phyloP scores from a whole-genome alignment of 2,888 invertebrate genomes.

The Cecidostiba fungosa region DNA sequence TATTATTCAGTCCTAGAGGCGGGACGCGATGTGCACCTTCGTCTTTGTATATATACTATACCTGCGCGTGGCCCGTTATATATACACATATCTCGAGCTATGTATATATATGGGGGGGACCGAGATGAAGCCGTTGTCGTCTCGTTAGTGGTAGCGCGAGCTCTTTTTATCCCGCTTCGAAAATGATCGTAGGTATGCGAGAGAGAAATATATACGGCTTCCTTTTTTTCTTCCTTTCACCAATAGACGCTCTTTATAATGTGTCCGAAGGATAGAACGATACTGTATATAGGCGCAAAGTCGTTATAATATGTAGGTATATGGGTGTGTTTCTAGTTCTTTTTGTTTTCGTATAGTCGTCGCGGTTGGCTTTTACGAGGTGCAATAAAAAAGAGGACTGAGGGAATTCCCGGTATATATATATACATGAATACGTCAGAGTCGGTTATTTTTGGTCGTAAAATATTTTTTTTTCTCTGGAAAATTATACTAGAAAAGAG shows the following conservation, averaged over 20 bases:
- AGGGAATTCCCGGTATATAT: slow-evolving; percentile 9
- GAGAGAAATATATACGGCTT: slow-evolving; percentile 20
- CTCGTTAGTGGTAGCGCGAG: slow-evolving; percentile 24
- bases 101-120: too few species aligned
- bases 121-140: slow-evolving; percentile 30
- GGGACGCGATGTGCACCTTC: background rate
- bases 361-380: slow-evolving; percentile 5
- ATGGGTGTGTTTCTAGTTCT: background rate
- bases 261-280: background rate
- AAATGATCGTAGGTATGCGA: slow-evolving; percentile 8
- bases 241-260: background rate
- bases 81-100: background rate
- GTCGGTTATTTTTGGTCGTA: slow-evolving; percentile 35
- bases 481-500: slow-evolving; percentile 21
- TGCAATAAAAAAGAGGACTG: slow-evolving; percentile 34
- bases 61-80: slow-evolving; percentile 5
- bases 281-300: background rate
- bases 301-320: background rate
- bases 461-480: slow-evolving; percentile 22
- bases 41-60: background rate
- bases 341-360: background rate
- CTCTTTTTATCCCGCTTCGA: background rate
- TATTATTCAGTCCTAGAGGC: background rate
- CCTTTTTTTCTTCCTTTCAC: background rate
- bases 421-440: slow-evolving; percentile 27